phyloP scores from a whole-genome alignment of 2,797 vertebrate genomes.

The Choloepus didactylus region DNA sequence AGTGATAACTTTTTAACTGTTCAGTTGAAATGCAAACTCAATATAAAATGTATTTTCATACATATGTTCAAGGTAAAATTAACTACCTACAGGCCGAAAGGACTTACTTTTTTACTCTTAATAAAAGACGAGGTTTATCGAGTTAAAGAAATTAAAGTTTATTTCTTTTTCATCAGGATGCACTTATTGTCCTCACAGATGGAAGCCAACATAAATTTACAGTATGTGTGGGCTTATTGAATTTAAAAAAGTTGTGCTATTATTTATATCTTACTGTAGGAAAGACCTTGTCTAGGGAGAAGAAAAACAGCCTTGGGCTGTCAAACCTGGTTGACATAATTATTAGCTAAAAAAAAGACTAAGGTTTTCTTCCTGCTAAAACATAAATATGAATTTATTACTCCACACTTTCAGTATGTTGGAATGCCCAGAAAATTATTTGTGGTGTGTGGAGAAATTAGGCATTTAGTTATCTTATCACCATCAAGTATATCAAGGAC shows the following conservation, averaged over 20 bases:
- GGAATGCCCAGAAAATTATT: neutral
- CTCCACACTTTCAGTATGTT: neutral
- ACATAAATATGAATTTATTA: slow-evolving; percentile 52
- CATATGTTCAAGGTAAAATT: slow-evolving; percentile 3
- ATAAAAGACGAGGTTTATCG: neutral
- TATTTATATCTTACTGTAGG: slow-evolving; percentile 73
- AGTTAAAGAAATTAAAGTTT: neutral
- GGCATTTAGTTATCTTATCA: neutral
- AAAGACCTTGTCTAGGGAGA: slow-evolving; percentile 67
- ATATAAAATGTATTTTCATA: slow-evolving; percentile 8
- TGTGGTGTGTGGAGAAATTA: neutral
- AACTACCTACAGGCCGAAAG: neutral
- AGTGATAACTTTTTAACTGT: neutral
- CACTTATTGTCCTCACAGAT: slow-evolving; percentile 42
- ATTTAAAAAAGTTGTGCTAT: slow-evolving; percentile 47
- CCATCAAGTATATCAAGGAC: neutral
- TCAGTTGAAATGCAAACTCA: slow-evolving; percentile 25
- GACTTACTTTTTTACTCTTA: slow-evolving; percentile 19
- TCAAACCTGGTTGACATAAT: slow-evolving; percentile 70
- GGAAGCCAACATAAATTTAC: slow-evolving; percentile 50
- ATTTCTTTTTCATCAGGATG: slow-evolving; percentile 31
- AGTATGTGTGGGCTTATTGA: slow-evolving; percentile 54
- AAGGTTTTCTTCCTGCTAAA: slow-evolving; percentile 63
- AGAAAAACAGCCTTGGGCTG: slow-evolving; percentile 70
- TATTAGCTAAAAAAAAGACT: slow-evolving; percentile 66